phyloP scores from a whole-genome alignment of 2,888 invertebrate genomes.

The Pemphredon lugubris region DNA sequence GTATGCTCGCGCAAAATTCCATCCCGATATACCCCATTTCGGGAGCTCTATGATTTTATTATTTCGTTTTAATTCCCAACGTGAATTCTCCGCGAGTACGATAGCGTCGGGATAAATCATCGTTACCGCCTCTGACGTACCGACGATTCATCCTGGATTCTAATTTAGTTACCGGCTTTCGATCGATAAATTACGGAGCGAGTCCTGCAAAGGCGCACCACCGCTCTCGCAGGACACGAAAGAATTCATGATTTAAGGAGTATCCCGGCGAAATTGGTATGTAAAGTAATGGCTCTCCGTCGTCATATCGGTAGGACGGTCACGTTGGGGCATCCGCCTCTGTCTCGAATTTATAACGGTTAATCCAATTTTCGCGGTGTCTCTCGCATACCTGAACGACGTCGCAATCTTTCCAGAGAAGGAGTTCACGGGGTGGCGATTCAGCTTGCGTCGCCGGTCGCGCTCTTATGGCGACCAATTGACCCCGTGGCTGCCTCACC shows the following conservation, averaged over 20 bases:
- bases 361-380: conserved; percentile 43
- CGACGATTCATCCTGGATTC: conserved; percentile 7
- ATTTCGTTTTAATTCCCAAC: too few species aligned
- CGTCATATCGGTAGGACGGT: conserved; percentile 22
- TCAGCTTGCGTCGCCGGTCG: conserved; percentile 86
- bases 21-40: too few species aligned
- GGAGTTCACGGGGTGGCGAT: conserved; percentile 81
- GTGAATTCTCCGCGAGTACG: too few species aligned
- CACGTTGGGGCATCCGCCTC: conserved; percentile 27
- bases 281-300: conserved; percentile 21
- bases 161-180: conserved; percentile 21
- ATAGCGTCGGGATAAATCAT: conserved; percentile 29
- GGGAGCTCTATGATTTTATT: too few species aligned
- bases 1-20: too few species aligned
- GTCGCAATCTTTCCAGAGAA: conserved; percentile 92
- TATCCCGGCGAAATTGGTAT: conserved; percentile 19
- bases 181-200: conserved; percentile 23
- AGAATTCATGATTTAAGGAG: conserved; percentile 39
- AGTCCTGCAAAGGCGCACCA: too few species aligned
- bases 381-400: conserved; percentile 85
- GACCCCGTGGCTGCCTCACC: conserved; percentile 92
- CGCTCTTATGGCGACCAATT: conserved; percentile 91
- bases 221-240: too few species aligned
- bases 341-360: conserved; percentile 46
- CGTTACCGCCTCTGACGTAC: conserved; percentile 32